Percentiles rank a stretch among this genome's conserved stretches.
phyloP scores from a whole-genome alignment of 2,888 invertebrate species.

The Laspeyria flexula region DNA sequence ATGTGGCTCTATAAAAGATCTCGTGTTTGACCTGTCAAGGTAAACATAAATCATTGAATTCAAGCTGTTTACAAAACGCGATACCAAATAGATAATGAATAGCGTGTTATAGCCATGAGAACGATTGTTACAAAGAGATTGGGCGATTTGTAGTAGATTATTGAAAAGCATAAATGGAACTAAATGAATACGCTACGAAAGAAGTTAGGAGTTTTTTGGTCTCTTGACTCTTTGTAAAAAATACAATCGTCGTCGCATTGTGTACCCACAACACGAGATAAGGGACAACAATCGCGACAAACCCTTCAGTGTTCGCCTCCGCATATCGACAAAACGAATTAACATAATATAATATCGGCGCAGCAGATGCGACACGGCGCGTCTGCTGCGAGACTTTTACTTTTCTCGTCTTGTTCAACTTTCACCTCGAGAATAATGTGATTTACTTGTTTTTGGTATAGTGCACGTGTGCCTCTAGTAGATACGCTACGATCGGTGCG shows the following conservation, averaged over 20 bases:
- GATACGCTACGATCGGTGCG: slow-evolving; percentile 45
- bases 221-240: slow-evolving; percentile 63
- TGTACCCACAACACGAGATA: slow-evolving; percentile 59
- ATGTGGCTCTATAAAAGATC: slow-evolving; percentile 8
- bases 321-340: slow-evolving; percentile 60
- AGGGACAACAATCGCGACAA: slow-evolving; percentile 66
- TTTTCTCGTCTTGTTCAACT: slow-evolving; percentile 79
- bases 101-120: slow-evolving; percentile 59
- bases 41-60: slow-evolving; percentile 71
- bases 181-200: slow-evolving; percentile 62
- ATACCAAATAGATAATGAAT: slow-evolving; percentile 71
- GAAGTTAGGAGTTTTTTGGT: slow-evolving; percentile 65
- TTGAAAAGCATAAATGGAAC: slow-evolving; percentile 65
- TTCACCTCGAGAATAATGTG: slow-evolving; percentile 79
- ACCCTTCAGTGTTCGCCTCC: slow-evolving; percentile 64
- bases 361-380: slow-evolving; percentile 67
- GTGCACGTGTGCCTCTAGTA: slow-evolving; percentile 43
- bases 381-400: slow-evolving; percentile 74
- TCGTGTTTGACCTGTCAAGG: slow-evolving; percentile 35
- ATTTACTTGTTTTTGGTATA: slow-evolving; percentile 71
- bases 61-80: slow-evolving; percentile 59
- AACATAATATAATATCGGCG: slow-evolving; percentile 70
- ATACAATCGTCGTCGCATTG: slow-evolving; percentile 67
- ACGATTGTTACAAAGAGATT: slow-evolving; percentile 67
- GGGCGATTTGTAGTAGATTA: slow-evolving; percentile 75